Evolutionary conservation across 1,140 invertebrate species (phyloP), one percentile per base, ranked within the genome.

Genomic region (Coelopa frigida): DNA sequence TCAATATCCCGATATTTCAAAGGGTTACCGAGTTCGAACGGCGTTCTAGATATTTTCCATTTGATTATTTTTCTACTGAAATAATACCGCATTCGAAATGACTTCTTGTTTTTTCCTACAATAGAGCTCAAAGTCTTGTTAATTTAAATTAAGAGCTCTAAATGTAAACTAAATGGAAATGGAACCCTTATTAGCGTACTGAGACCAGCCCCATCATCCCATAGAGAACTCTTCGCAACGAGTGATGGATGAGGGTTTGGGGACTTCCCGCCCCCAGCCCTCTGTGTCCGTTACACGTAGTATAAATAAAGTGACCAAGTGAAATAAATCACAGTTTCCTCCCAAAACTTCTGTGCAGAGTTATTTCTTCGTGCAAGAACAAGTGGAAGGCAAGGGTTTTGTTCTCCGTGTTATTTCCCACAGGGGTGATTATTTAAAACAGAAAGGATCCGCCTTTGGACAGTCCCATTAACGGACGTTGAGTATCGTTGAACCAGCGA

Each of bases 401-500:
- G 29, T 27, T 27, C n/a, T 44, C n/a, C 27, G 8, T 20, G 51
- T 50, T 57, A 66, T 66, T 66, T 66, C 62, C 62, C 62, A 59
- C 59, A 52, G 59, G 62, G 57, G 62, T 66, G 62, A 66, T 66
- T 66, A 66, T 62, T 66, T 66, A 66, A 66, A 66, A 66, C 61
- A 62, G 52, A 65, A 48, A 64, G 58, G 53, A 57, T 54, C 55
- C 53, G 44, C 42, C 40, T 48, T 39, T 43, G 52, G 49, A 46
- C 46, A 49, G 40, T 46, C 33, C 44, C 44, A 46, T 46, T 46
- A 46, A 46, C 35, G 36, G 39, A 38, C 39, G 10, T n/a, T 38
- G 20, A 37, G 18, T 39, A 37, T n/a, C 11, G 17, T 37, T 15
- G 7, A 10, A 37, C 8, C 8, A 8, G n/a, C n/a, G n/a, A n/a